phyloP scores from a whole-genome alignment of 2,888 invertebrate genomes.

The Pomacea canaliculata region DNA sequence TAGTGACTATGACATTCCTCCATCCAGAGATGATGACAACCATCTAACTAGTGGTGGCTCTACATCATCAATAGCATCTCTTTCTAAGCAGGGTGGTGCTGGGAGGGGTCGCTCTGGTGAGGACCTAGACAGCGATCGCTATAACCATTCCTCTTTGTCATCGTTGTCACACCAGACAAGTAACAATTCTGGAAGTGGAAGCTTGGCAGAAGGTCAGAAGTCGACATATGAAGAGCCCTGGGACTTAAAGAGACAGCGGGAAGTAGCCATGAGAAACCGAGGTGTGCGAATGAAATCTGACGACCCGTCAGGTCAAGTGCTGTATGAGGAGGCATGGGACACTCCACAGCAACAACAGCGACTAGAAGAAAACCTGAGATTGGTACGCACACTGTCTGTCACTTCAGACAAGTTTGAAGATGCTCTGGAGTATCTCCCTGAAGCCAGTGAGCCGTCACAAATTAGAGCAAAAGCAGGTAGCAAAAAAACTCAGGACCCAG shows the following conservation, averaged over 20 bases:
- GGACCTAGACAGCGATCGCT: background rate
- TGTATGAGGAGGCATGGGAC: slow-evolving; percentile 62
- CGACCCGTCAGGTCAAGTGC: no score
- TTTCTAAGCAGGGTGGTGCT: background rate
- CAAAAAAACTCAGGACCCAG: slow-evolving; percentile 15
- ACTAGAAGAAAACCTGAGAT: slow-evolving; percentile 56
- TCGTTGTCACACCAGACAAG: background rate
- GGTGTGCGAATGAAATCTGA: no score
- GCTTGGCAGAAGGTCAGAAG: background rate
- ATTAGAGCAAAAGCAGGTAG: background rate
- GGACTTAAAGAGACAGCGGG: slow-evolving; percentile 28
- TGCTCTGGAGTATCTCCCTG: slow-evolving; percentile 29
- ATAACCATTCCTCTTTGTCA: background rate
- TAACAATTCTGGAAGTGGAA: background rate
- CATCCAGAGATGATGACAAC: background rate
- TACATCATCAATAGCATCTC: background rate
- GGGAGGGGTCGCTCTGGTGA: background rate
- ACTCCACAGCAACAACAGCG: slow-evolving; percentile 50
- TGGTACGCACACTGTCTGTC: slow-evolving; percentile 35
- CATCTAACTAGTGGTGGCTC: background rate
- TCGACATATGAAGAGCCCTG: slow-evolving; percentile 29
- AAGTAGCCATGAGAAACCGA: no score
- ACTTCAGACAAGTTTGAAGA: slow-evolving; percentile 32
- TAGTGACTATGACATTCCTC: background rate
- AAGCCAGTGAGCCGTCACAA: background rate